These are phyloP conservation scores for Eubasilissa regina DNA, from an alignment of 1,140 invertebrate genomes.

Conservation along the genomic window DNA sequence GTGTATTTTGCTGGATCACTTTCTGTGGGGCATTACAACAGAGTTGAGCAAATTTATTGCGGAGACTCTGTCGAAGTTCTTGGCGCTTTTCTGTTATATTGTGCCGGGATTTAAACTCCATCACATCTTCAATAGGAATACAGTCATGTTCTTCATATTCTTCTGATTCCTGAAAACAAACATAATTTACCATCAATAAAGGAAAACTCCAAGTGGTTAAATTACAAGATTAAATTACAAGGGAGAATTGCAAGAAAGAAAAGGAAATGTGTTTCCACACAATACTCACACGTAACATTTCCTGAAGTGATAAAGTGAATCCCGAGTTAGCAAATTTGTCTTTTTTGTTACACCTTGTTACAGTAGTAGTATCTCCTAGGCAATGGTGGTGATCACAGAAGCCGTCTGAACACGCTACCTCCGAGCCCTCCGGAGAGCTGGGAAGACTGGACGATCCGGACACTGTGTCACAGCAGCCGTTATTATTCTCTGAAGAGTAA, in stretches of 20 bases:
- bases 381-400: conserved; percentile 85
- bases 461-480: conserved; percentile 77
- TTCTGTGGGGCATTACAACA: conserved; percentile 72
- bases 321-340: conserved; percentile 67
- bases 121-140: conserved; percentile 90
- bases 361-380: conserved; percentile 62
- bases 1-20: conserved; percentile 26
- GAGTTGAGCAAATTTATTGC: conserved; percentile 86
- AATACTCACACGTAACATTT: conserved; percentile 80
- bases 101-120: conserved; percentile 84
- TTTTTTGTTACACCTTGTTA: conserved; percentile 67
- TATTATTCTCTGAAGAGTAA: conserved; percentile 85
- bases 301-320: conserved; percentile 75
- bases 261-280: conserved; percentile 36
- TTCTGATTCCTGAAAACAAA: conserved; percentile 79
- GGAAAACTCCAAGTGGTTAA: too few relatives aligned
- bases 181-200: conserved; percentile 14
- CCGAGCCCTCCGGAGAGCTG: conserved; percentile 87
- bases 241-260: background rate
- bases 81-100: conserved; percentile 85
- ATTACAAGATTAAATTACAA: background rate
- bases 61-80: conserved; percentile 85
- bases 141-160: conserved; percentile 77
- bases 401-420: conserved; percentile 87
- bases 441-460: conserved; percentile 80